Base-by-base conservation (phyloP, 2,113 vertebrate species). In the Arenaria interpres region DNA sequence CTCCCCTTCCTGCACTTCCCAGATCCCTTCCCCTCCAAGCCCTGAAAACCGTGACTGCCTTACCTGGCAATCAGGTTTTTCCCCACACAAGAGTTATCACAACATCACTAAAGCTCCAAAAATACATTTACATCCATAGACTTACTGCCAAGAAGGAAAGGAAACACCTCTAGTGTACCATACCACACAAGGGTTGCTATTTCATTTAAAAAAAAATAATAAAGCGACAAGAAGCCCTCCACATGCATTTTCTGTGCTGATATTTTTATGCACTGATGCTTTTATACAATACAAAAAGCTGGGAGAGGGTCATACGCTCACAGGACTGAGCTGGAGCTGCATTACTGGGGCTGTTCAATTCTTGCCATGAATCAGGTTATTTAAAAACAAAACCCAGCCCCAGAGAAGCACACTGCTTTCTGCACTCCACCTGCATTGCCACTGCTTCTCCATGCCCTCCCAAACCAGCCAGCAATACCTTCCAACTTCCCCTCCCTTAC, bases 141-240 rank as follows among this genome's bases (percentile, higher is more conserved):
- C 28, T 54, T 41, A 48, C 23, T 63, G 41, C 46, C 87, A 21
- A 43, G 30, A 17, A 87, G 48, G 60, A 41, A 54, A 41, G 39
- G 25, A 35, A 56, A 32, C 10, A 6, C 14, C 0, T 2, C 60
- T 46, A 7, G 32, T 0, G 5, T 19, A 46, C 18, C 18, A 10
- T 21, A 15, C n/a, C 2, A 5, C 54, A 33, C 22, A 35, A 75
- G 25, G 46, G 25, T 5, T 68, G 21, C 7, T 32, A 23, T n/a
- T 53, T 74, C 14, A 37, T 46, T 46, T 46, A 56, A 33, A 33
- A 45, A 11, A 56, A 33, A 27, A 45, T 7, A 21, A 56, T 7
- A 35, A 14, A 14, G 21, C 6, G 3, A 20, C n/a, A 81, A 48
- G 41, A 56, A 62, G 39, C 28, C 22, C 14, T 59, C 37, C 12